phyloP scores from a whole-genome alignment of 2,797 vertebrate genomes.

The Brachyrhaphis roseni region DNA sequence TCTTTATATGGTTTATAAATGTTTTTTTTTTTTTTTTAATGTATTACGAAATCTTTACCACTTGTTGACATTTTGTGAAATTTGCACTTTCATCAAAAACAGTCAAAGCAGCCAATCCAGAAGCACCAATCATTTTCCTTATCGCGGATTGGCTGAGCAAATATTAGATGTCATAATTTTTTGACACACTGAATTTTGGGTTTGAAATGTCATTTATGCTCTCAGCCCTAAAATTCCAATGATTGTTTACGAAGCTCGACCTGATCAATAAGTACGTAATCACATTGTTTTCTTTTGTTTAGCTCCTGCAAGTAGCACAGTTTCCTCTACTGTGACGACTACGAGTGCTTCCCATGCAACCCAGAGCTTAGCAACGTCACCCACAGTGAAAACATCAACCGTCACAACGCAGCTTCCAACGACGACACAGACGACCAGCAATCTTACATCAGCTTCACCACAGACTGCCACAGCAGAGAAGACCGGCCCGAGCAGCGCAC shows the following conservation, averaged over 20 bases:
- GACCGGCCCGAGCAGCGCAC: neutral
- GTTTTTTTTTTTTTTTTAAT: too few relatives aligned
- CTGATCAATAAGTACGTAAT: neutral
- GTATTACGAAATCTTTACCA: neutral
- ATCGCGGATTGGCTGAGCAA: too few relatives aligned
- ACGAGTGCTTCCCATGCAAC: neutral
- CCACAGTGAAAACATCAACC: neutral
- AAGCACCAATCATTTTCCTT: too few relatives aligned
- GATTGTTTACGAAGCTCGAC: neutral
- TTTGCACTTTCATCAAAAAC: neutral
- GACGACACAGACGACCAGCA: neutral
- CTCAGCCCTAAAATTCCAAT: neutral
- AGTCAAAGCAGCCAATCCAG: neutral
- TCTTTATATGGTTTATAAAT: neutral
- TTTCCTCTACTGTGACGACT: neutral
- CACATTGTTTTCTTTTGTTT: neutral
- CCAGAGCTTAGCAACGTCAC: rapidly evolving
- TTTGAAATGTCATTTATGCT: neutral
- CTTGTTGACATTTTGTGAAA: neutral
- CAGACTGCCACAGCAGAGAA: slow-evolving; percentile 20
- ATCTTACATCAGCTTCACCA: slow-evolving; percentile 13
- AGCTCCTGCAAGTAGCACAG: slow-evolving; percentile 1
- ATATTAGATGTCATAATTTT: neutral
- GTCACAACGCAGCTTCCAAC: neutral
- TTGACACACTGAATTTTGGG: too few relatives aligned